Evolutionary conservation across 2,113 vertebrate species (phyloP), one percentile per base, ranked within the genome.

Genomic region (Pseudorhombus dupliciocellatus): DNA sequence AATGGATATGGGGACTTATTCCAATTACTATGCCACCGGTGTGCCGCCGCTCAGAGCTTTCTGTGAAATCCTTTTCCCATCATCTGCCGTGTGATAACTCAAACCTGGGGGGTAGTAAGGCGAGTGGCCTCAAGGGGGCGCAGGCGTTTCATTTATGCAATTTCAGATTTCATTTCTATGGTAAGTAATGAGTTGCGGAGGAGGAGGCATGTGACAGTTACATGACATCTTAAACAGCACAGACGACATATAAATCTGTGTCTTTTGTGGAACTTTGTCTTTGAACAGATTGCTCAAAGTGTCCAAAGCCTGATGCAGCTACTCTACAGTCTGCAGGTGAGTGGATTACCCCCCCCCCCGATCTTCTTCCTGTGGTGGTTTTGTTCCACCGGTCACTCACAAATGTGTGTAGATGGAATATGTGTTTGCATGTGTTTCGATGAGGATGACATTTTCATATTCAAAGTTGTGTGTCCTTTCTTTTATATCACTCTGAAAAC

Each of bases 251-350:
- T 48, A 62, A 14, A 73, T 63, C 9, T 77, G 40, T 4, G 5
- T 72, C 15, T 12, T 22, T 10, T 61, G 8, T 81, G 26, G 60
- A 8, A 18, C 63, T 46, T 18, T 62, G 5, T 75, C 9, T 28
- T 7, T 66, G 40, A 4, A 73, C 92, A 98, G 97, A 90, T 98
- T 74, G 89, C 94, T 85, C 95, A 96, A 85, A 93, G 95, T 46
- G 93, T 98, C 66, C 97, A 97, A 87, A 98, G 94, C 52, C 88
- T 98, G 92, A 97, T 96, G 2, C 95, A 94, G 62, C 90, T 99
- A 57, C 91, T 98, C 50, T 98, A 97, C 85, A 98, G 97, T 90
- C 90, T 98, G 62, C 96, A 98, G 97, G 97, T 98, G 90, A 96
- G 84, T 52, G 42, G 42, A 62, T 31, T 34, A 12, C 16, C 15